Evolutionary conservation across 2,113 vertebrate genomes (phyloP).

Genomic region (Coregonus clupeaformis): DNA sequence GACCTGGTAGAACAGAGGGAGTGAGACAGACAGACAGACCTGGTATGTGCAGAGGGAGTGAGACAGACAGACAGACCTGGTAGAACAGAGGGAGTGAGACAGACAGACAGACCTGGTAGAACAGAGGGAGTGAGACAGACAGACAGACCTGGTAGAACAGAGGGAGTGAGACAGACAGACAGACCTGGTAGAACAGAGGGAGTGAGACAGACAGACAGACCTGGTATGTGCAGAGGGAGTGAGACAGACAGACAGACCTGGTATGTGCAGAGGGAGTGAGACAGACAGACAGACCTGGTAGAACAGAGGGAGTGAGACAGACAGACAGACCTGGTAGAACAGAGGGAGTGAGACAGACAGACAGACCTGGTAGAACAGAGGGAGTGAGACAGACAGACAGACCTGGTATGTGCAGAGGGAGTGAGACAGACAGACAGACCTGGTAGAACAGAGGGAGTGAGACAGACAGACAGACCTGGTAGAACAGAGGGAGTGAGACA

Average conservation of each 20-base stretch:
- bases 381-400: slow-evolving; percentile 58
- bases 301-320: background rate
- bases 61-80: too few relatives aligned
- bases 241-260: slow-evolving; percentile 58
- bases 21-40: slow-evolving; percentile 40
- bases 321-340: slow-evolving; percentile 36
- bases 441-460: too few relatives aligned
- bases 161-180: slow-evolving; percentile 70
- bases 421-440: too few relatives aligned
- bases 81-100: slow-evolving; percentile 77
- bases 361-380: slow-evolving; percentile 60
- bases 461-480: background rate
- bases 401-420: background rate
- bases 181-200: background rate
- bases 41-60: background rate
- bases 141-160: slow-evolving; percentile 41
- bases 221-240: slow-evolving; percentile 71
- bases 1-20: slow-evolving; percentile 68
- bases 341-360: slow-evolving; percentile 76
- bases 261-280: slow-evolving; percentile 75
- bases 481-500: background rate
- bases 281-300: background rate
- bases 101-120: too few relatives aligned
- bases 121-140: background rate
- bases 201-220: too few relatives aligned